Conservation (phyloP, 35 echinoderm and acorn worm genomes). For the Amphiura filiformis region DNA sequence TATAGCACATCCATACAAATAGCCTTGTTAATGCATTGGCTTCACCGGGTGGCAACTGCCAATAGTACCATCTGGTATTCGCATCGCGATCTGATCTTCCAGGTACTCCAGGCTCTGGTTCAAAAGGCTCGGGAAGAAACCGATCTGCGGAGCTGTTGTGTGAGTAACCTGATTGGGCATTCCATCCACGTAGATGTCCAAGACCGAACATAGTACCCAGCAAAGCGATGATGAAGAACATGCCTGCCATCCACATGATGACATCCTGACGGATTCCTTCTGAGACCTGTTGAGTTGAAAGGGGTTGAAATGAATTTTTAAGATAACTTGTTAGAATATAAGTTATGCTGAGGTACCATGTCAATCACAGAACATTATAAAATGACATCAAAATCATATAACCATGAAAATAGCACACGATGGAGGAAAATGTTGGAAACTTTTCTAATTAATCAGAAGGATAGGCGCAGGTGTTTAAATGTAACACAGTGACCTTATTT, state of each 20-base stretch:
- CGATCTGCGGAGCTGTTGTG: conserved; percentile 72
- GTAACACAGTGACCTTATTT: too few relatives aligned
- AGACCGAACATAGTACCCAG: conserved; percentile 47
- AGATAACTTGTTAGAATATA: not conserved
- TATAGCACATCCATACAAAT: conserved; percentile 77
- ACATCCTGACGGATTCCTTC: conserved; percentile 52
- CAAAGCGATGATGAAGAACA: conserved; percentile 59
- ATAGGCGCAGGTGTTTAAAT: too few relatives aligned
- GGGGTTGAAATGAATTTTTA: not conserved
- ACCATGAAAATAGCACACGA: too few relatives aligned
- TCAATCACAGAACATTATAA: too few relatives aligned
- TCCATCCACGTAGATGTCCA: conserved; percentile 65
- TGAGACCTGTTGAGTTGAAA: not conserved
- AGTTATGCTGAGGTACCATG: not conserved
- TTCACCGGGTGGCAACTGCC: conserved; percentile 64
- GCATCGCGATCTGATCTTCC: conserved; percentile 57
- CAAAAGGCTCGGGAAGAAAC: conserved; percentile 71
- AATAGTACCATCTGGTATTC: conserved; percentile 78
- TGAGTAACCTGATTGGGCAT: conserved; percentile 66
- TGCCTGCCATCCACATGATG: conserved; percentile 55
- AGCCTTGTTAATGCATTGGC: conserved; percentile 50
- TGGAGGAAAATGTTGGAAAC: too few relatives aligned
- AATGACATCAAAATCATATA: too few relatives aligned
- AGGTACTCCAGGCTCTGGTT: conserved; percentile 39
- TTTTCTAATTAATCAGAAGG: too few relatives aligned